Conservation (phyloP, 2,797 vertebrate species). For the Naso thynnoides region DNA sequence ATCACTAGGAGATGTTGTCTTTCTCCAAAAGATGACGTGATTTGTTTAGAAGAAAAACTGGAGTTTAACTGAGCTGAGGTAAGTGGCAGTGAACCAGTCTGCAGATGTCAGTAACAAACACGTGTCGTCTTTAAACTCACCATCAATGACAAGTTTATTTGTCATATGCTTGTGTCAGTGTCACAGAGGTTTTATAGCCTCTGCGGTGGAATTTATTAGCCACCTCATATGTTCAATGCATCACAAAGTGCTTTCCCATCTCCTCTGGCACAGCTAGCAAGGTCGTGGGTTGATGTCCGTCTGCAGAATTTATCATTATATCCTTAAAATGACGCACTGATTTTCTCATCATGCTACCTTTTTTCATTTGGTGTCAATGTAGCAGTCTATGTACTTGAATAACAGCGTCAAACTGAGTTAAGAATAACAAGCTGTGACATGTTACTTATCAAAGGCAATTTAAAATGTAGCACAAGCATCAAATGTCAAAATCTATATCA, state of each 20-base stretch:
- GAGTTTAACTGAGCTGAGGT: background rate
- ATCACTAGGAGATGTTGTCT: background rate
- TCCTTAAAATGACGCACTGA: slow-evolving; percentile 22
- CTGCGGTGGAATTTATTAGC: slow-evolving; percentile 20
- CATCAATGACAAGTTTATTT: slow-evolving; percentile 11
- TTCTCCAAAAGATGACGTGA: background rate
- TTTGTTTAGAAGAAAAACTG: slow-evolving; percentile 1
- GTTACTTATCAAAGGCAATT: background rate
- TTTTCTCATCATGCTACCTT: slow-evolving; percentile 12
- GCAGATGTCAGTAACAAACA: slow-evolving; percentile 10
- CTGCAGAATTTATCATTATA: slow-evolving; percentile 33
- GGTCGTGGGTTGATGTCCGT: slow-evolving; percentile 27
- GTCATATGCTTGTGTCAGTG: slow-evolving; percentile 1
- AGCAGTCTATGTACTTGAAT: background rate
- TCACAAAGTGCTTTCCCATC: slow-evolving; percentile 37
- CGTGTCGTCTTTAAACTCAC: background rate
- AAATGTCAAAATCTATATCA: background rate
- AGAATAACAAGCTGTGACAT: background rate
- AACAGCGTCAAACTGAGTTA: background rate
- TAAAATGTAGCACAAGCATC: background rate
- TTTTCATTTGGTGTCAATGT: background rate
- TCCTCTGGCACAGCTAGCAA: slow-evolving; percentile 10
- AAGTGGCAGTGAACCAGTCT: background rate
- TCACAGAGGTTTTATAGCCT: slow-evolving; percentile 25
- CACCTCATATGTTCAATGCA: slow-evolving; percentile 44